Percentiles rank a stretch among this genome's conserved stretches.
Conservation (phyloP, 2,888 invertebrate species). For the Limulus polyphemus region DNA sequence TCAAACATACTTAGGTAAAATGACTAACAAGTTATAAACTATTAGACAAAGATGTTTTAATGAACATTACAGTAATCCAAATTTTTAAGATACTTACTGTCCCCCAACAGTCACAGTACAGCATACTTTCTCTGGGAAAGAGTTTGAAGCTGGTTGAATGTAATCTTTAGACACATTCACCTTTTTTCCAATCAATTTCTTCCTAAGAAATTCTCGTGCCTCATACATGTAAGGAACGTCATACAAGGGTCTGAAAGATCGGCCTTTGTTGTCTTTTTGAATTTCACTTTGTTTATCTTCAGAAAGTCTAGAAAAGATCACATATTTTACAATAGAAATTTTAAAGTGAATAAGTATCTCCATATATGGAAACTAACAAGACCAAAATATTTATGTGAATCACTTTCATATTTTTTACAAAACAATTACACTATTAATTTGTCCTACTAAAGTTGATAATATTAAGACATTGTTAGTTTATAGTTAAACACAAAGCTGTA, state of each 20-base stretch:
- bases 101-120: constrained; percentile 78
- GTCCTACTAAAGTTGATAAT: no score
- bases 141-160: constrained; percentile 84
- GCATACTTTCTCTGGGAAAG: constrained; percentile 87
- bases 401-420: no score
- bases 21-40: constrained; percentile 5
- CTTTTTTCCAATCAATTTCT: constrained; percentile 87
- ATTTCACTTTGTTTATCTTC: constrained; percentile 20
- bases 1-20: neutral
- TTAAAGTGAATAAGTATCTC: no score
- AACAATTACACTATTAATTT: no score
- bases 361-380: no score
- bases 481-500: no score
- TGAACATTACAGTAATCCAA: no score
- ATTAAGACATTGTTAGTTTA: no score
- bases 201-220: constrained; percentile 89
- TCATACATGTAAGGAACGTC: constrained; percentile 99
- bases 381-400: no score
- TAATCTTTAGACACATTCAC: constrained; percentile 88
- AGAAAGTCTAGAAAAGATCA: constrained; percentile 32
- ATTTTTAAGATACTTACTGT: constrained; percentile 52
- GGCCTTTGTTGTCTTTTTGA: constrained; percentile 16
- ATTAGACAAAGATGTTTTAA: no score
- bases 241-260: constrained; percentile 68
- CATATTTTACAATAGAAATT: no score